Base-by-base conservation (phyloP, 2,113 vertebrate genomes). In the Tylochromis polylepis region DNA sequence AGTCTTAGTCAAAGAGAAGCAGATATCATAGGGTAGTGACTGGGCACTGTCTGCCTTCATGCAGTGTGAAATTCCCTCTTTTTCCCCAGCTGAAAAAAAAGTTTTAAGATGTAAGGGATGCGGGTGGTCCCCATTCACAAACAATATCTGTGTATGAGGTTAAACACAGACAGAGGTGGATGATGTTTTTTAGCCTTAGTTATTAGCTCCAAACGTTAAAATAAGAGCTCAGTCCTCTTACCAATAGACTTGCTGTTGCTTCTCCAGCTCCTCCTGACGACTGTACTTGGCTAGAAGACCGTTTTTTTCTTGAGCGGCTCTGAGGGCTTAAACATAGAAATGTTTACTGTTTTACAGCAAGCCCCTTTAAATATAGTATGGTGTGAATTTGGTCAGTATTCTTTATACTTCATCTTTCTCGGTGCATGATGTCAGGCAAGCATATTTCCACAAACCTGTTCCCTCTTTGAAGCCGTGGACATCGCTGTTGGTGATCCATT, bases 1-100 rank as follows among this genome's bases (percentile, higher is more conserved):
- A 1, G 10, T 8, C 79, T 94, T 95, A 78, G 89, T 93, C 56
- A 89, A 93, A 67, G 95, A 94, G 86, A 94, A 95, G 10, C 22
- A 84, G 62, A 92, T 77, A 36, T 94, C 93, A 87, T 16, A 3
- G 2, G 94, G 94, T 16, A 95, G 82, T 24, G 16, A 20, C 2
- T 62, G 6, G 14, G 62, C 38, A 12, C 4, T 8, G 0, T 88
- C 51, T 27, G 82, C 18, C 41, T 90, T 82, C 0, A 95, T 51
- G 22, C 4, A 43, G 57, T 93, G 79, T 2, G 95, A 92, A 2
- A 95, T 22, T 85, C 93, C 95, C 31, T 89, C 84, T 18, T 1
- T 38, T 49, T 81, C 6, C 6, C 95, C 94, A 95, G 16, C 95
- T 96, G 41, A 53, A 65, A 20, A 22, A 62, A n/a, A 15, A 24